Evolutionary conservation across 2,113 vertebrate genomes (phyloP).

Genomic region (Scytalopus superciliaris): DNA sequence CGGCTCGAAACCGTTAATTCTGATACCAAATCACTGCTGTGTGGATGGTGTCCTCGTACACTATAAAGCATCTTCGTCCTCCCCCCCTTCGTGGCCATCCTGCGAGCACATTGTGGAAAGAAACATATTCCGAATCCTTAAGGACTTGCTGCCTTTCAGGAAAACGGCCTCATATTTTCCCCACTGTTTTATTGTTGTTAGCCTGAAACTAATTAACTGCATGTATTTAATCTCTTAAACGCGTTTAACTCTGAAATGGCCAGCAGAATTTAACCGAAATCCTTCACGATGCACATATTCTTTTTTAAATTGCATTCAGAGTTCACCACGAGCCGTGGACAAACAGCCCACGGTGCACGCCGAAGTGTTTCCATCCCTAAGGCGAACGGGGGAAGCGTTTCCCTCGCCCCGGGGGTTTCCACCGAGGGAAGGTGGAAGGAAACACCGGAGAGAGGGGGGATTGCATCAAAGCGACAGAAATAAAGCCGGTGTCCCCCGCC

Average conservation of each 20-base stretch:
- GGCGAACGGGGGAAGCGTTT: accelerated
- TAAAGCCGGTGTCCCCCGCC: not conserved
- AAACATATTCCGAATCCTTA: not conserved
- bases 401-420: not conserved
- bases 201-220: not conserved
- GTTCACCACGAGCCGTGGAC: not conserved
- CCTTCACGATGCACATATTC: accelerated
- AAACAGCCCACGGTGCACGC: not conserved
- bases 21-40: not conserved
- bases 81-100: not conserved
- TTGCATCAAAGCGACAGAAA: not conserved
- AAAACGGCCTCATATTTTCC: not conserved
- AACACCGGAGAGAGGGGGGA: not conserved
- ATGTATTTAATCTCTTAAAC: not conserved
- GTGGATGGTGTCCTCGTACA: not conserved
- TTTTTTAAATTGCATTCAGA: accelerated
- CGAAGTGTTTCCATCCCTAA: not conserved
- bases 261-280: not conserved
- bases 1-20: not conserved
- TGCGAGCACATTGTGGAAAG: not conserved
- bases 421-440: not conserved
- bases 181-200: not conserved
- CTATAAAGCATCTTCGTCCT: not conserved
- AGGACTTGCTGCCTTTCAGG: not conserved
- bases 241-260: not conserved